phyloP scores from a whole-genome alignment of 2,888 invertebrate species.

The Drosophila mimica region DNA sequence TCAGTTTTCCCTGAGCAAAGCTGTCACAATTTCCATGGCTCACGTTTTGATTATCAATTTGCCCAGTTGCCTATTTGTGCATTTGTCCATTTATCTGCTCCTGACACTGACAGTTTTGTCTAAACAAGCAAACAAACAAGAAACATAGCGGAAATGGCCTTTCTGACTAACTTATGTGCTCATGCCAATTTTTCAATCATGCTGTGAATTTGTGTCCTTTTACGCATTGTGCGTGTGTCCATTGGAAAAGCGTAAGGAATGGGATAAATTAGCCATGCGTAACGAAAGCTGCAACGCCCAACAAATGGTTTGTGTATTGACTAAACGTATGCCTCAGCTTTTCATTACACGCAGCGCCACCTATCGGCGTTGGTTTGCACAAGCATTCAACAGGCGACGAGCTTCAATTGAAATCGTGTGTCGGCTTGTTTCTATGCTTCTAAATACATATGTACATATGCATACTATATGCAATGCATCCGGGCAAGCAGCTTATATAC shows the following conservation, averaged over 20 bases:
- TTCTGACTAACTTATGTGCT: conserved; percentile 27
- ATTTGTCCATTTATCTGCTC: conserved; percentile 25
- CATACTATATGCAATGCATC: neutral
- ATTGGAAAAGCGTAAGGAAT: neutral
- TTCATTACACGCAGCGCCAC: conserved; percentile 18
- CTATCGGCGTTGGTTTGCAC: neutral
- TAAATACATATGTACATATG: neutral
- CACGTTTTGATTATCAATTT: conserved; percentile 40
- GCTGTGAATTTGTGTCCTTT: conserved; percentile 47
- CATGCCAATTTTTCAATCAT: conserved; percentile 62
- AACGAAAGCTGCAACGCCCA: neutral
- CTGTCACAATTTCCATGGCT: conserved; percentile 44
- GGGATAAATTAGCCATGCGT: neutral
- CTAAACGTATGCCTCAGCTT: conserved; percentile 8
- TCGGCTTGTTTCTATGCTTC: neutral
- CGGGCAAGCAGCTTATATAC: neutral
- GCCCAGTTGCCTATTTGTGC: conserved; percentile 11
- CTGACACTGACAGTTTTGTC: conserved; percentile 44
- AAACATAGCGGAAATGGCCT: conserved; percentile 33
- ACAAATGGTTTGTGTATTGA: conserved; percentile 9
- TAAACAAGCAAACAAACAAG: conserved; percentile 26
- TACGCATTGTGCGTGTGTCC: conserved; percentile 46
- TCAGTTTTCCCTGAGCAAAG: conserved; percentile 57
- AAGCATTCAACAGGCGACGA: conserved; percentile 29
- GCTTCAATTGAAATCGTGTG: neutral